A percentile compares a stretch with the other conserved stretches of the same genome.
Evolutionary conservation across 1,140 invertebrate genomes (phyloP).

Genomic region (Periplaneta americana): DNA sequence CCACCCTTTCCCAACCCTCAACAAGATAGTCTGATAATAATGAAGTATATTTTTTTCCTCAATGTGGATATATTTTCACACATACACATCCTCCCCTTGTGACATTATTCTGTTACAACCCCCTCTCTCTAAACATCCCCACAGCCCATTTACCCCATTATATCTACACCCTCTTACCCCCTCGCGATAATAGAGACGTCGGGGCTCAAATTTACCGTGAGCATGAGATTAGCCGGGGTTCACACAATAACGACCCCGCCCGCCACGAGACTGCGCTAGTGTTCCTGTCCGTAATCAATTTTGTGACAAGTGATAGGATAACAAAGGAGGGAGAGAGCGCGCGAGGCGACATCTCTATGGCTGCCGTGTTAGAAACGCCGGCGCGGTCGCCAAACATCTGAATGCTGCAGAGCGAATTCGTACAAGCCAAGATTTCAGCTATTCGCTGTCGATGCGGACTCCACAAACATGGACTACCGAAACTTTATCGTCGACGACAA

Average conservation of each 20-base stretch:
- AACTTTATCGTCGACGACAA: too few species aligned
- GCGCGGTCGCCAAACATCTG: background rate
- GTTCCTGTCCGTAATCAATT: constrained; percentile 8
- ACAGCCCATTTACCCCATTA: constrained; percentile 14
- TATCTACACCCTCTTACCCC: constrained; percentile 5
- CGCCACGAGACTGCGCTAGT: background rate
- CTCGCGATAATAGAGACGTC: constrained; percentile 8
- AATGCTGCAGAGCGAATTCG: too few species aligned
- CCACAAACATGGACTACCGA: too few species aligned
- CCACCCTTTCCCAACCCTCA: background rate
- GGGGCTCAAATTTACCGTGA: constrained; percentile 12
- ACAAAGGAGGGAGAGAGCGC: background rate
- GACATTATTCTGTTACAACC: constrained; percentile 9
- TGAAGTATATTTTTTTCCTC: background rate
- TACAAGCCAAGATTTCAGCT: too few species aligned
- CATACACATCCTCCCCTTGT: constrained; percentile 2
- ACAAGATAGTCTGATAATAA: background rate
- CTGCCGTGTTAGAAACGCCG: too few species aligned
- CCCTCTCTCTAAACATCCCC: constrained; percentile 3
- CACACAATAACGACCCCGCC: constrained; percentile 1
- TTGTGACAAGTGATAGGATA: constrained; percentile 6
- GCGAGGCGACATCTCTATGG: background rate
- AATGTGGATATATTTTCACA: background rate
- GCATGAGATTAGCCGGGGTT: constrained; percentile 9
- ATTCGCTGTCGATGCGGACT: too few species aligned